Evolutionary conservation across 1,140 invertebrate genomes (phyloP), one percentile per base, ranked within the genome.

Genomic region (Zaprionus ghesquierei): DNA sequence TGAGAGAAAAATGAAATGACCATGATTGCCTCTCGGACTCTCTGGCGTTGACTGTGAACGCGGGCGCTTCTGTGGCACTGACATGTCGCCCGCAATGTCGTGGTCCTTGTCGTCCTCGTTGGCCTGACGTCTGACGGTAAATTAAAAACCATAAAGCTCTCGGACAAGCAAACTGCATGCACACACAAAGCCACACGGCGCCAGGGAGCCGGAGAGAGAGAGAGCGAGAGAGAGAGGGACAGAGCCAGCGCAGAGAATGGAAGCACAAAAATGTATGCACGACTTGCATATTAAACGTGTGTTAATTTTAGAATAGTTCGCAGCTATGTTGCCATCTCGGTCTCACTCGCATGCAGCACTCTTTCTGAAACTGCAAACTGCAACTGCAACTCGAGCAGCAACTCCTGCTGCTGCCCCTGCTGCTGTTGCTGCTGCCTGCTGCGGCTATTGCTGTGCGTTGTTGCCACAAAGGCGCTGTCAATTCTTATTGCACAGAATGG

Each of bases 281-380:
- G 84, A 89, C 85, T 84, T 89, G 84, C 84, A 87, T 87, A 87
- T 89, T 87, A 87, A 87, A 89, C 84, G 84, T 89, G 84, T 87
- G 84, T 87, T 84, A 87, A 87, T 87, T 89, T 87, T 87, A 89
- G 84, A 87, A 80, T 72, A 82, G 79, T 62, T 70, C 59, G 49
- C 55, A 55, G 25, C 61, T 44, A 73, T 64, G 53, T 27, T 59
- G 25, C 44, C 29, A n/a, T 58, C 49, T 58, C 41, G 13, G 33
- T 69, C 25, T 0, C 13, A 10, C 35, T n/a, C 61, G 15, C 41
- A 27, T 25, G 29, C 38, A 60, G n/a, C 31, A 12, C 31, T 33
- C 31, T 31, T 31, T 0, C 29, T 3, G 29, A 31, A 31, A 31
- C 29, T 31, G 29, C 31, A 33, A n/a, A 15, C 20, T 22, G 15